These are phyloP conservation scores for Drosophila bifasciata DNA, from an alignment of 1,140 invertebrate genomes.

Conservation along the genomic window DNA sequence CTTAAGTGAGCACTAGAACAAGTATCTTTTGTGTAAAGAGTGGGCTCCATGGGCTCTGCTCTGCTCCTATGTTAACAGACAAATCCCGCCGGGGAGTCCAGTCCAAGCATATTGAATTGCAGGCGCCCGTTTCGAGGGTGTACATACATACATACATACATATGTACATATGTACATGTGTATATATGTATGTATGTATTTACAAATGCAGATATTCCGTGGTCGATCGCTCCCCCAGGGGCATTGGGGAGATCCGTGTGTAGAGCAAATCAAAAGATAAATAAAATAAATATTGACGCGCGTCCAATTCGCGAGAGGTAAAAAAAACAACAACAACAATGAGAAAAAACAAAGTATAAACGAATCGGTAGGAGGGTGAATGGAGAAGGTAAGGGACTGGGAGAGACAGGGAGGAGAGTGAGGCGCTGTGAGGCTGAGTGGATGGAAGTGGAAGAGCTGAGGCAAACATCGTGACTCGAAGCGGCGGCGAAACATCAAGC, in stretches of 20 bases:
- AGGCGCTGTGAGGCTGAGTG: no score
- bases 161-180: no score
- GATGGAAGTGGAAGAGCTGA: neutral
- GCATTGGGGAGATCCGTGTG: conserved; percentile 16
- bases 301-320: conserved; percentile 46
- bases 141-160: neutral
- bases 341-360: conserved; percentile 3
- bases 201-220: no score
- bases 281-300: conserved; percentile 54
- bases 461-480: conserved; percentile 71
- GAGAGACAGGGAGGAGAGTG: conserved; percentile 7
- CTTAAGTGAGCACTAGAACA: no score
- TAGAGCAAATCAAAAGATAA: conserved; percentile 27
- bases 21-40: no score
- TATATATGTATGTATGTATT: no score
- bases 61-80: neutral
- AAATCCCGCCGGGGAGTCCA: conserved; percentile 15
- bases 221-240: neutral
- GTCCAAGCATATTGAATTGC: conserved; percentile 62
- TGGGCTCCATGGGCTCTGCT: no score
- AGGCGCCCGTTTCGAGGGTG: conserved; percentile 49
- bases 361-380: neutral
- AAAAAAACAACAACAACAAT: conserved; percentile 7
- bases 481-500: conserved; percentile 81
- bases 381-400: neutral